Base-by-base conservation (phyloP, 2,888 invertebrate genomes). In the Pristionchus arcanus region DNA sequence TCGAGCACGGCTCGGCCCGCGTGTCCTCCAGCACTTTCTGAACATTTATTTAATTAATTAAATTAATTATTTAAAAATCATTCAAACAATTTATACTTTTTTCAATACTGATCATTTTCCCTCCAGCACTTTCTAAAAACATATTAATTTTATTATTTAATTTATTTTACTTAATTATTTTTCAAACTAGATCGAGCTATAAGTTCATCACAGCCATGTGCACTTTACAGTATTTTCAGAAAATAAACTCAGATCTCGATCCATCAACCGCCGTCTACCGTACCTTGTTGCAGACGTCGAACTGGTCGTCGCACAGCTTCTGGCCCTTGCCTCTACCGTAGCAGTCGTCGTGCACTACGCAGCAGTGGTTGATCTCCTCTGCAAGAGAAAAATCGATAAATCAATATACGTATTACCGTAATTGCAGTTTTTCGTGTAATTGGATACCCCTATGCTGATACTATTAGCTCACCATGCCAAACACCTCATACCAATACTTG, bases 271-370 rank as follows among this genome's bases (percentile, higher is more conserved):
- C n/a, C n/a, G n/a, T n/a, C 53, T 87, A 87, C 49, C 49, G 81
- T 28, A 92, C 92, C 68, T 90, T 83, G 74, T 92, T 91, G 89
- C 93, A 93, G 16, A 90, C 89, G 81, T 91, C 91, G 77, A 93
- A 92, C 1, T 92, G 91, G 5, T 89, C 49, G 66, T 93, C 93
- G 89, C 93, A 93, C 16, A 81, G 59, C 0, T 90, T 90, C 74
- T 91, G 93, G 21, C 92, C 92, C 28, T 53, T 28, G 63, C 92
- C 92, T 28, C 91, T 90, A 1, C 91, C 92, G 89, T 93, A 93
- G 63, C 93, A 93, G 55, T 93, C 93, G 42, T 93, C 93, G 90
- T 93, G 93, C 49, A 92, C 90, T 2, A 92, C 93, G 83, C 93
- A 93, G 77, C 93, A 93, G 87, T 93, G 93, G 86, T 93, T 93